phyloP scores from a whole-genome alignment of 2,113 vertebrate genomes.

The Callipepla squamata region DNA sequence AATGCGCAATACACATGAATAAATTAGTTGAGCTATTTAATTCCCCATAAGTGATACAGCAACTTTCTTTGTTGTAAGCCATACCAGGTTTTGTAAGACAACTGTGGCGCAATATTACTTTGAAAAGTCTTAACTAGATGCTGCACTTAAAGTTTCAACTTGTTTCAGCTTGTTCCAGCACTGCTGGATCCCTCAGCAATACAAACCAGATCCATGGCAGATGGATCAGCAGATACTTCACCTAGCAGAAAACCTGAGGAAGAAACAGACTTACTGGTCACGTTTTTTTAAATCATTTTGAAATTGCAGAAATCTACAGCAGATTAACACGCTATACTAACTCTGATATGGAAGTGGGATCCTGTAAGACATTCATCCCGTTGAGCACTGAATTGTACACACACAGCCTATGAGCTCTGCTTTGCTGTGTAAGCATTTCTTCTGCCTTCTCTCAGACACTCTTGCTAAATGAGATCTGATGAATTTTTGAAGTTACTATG shows the following conservation, averaged over 20 bases:
- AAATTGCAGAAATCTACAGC: background rate
- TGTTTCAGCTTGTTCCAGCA: background rate
- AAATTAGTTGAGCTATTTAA: background rate
- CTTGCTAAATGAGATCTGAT: background rate
- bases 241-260: background rate
- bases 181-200: background rate
- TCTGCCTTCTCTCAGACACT: background rate
- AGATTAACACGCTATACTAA: background rate
- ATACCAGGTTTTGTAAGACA: background rate
- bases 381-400: background rate
- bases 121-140: background rate
- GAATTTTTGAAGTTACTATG: background rate
- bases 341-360: background rate
- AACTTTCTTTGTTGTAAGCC: background rate
- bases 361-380: background rate
- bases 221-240: background rate
- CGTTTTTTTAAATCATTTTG: background rate
- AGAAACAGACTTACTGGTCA: background rate
- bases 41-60: background rate
- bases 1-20: background rate
- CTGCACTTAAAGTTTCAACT: background rate
- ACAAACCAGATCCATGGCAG: background rate
- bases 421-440: background rate
- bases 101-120: background rate
- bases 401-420: background rate